Evolutionary conservation across 2,888 invertebrate species (phyloP).

Genomic region (Archaeoteleia sp.): DNA sequence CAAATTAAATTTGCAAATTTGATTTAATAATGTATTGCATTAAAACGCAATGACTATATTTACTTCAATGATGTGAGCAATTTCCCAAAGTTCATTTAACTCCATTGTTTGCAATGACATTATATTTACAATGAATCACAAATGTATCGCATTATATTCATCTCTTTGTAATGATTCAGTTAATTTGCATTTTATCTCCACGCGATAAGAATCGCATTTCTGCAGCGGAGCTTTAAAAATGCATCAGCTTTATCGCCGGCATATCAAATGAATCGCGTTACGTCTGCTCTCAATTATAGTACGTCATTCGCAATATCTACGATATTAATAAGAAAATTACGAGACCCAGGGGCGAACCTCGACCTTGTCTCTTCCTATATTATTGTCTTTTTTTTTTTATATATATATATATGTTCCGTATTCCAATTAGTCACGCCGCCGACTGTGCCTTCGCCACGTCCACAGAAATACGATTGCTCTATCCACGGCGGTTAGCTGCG

Average conservation of each 20-base stretch:
- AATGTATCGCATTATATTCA: too few species aligned
- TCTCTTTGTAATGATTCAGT: too few species aligned
- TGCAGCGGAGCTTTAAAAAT: conserved; percentile 12
- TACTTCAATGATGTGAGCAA: too few species aligned
- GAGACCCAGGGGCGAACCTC: conserved; percentile 30
- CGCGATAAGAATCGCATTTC: not conserved
- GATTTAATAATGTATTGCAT: too few species aligned
- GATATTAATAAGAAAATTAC: conserved; percentile 48
- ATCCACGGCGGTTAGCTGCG: conserved; percentile 37
- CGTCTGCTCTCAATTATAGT: conserved; percentile 23
- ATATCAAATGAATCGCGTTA: conserved; percentile 24
- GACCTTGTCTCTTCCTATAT: conserved; percentile 40
- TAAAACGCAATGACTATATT: too few species aligned
- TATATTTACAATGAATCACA: too few species aligned
- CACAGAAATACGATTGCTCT: conserved; percentile 50
- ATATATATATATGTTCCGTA: conserved; percentile 44
- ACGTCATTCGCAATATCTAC: conserved; percentile 29
- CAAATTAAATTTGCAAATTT: too few species aligned
- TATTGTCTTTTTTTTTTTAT: too few species aligned
- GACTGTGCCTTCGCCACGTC: conserved; percentile 41
- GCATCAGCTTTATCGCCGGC: conserved; percentile 29
- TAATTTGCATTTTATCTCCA: too few species aligned
- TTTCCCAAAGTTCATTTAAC: too few species aligned
- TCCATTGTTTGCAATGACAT: too few species aligned
- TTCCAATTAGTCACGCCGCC: conserved; percentile 46